A percentile compares a stretch with the other conserved stretches of the same genome.
Conservation (phyloP, 2,888 invertebrate genomes). For the Coenonympha glycerion region DNA sequence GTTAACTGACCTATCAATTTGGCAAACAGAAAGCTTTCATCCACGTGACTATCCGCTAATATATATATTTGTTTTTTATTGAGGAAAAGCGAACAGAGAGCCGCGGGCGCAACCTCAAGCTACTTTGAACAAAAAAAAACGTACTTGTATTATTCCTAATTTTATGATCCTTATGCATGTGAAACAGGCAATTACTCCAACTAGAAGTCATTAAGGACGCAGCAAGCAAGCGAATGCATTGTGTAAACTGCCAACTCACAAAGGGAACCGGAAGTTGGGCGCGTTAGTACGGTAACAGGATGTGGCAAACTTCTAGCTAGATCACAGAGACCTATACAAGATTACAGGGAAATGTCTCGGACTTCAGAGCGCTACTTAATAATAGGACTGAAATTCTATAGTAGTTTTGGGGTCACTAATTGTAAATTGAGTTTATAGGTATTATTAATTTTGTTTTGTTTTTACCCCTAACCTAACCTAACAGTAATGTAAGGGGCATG, state of each 20-base stretch:
- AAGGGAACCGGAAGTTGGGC: background rate
- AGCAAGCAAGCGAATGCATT: background rate
- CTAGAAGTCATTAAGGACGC: background rate
- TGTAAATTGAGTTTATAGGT: too few relatives aligned
- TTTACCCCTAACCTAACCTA: too few relatives aligned
- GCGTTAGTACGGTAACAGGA: background rate
- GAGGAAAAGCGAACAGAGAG: too few relatives aligned
- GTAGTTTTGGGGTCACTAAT: background rate
- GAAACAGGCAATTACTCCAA: background rate
- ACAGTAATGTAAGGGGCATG: too few relatives aligned
- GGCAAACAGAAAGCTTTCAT: too few relatives aligned
- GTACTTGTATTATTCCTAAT: background rate
- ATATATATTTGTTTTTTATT: too few relatives aligned
- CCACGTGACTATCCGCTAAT: too few relatives aligned
- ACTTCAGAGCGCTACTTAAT: background rate
- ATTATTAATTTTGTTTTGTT: too few relatives aligned
- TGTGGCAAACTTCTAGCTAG: conserved; percentile 4
- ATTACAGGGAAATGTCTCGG: conserved; percentile 3
- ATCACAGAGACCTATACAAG: conserved; percentile 8
- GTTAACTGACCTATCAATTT: too few relatives aligned
- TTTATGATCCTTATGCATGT: background rate
- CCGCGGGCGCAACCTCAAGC: too few relatives aligned
- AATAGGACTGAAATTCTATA: background rate
- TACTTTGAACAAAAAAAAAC: too few relatives aligned
- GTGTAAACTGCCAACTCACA: background rate